Conservation (phyloP, 2,888 invertebrate genomes). For the Frankliniella fusca region DNA sequence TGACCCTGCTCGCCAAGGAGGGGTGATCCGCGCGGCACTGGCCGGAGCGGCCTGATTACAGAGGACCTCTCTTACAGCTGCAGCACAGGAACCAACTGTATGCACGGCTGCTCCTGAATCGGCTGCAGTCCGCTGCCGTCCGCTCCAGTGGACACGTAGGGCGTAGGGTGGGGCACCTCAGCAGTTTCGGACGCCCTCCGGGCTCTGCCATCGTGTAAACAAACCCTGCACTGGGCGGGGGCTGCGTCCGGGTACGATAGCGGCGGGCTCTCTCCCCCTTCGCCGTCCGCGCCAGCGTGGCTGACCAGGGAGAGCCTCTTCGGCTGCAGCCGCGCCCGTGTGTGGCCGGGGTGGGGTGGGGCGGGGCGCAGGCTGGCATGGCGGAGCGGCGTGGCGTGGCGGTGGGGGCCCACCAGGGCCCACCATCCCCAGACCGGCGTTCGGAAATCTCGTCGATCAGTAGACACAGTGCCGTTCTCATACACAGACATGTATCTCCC, state of each 20-base stretch:
- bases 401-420: background rate
- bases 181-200: too few relatives aligned
- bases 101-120: too few relatives aligned
- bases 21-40: too few relatives aligned
- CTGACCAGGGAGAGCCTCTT: background rate
- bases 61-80: too few relatives aligned
- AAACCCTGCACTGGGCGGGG: background rate
- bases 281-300: background rate
- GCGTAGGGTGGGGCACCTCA: too few relatives aligned
- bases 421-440: background rate
- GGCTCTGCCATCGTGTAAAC: background rate
- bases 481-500: too few relatives aligned
- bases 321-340: background rate
- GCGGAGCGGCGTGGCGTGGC: background rate
- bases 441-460: constrained; percentile 18
- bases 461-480: background rate
- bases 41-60: too few relatives aligned
- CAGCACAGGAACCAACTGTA: too few relatives aligned
- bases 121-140: too few relatives aligned
- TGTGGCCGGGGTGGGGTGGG: background rate
- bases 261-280: background rate
- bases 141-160: too few relatives aligned
- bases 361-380: background rate
- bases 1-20: too few relatives aligned
- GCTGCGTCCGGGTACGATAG: background rate